A percentile compares a stretch with the other conserved stretches of the same genome.
These are phyloP conservation scores for Nerophis ophidion DNA, from an alignment of 2,113 vertebrate genomes.

Conservation along the genomic window DNA sequence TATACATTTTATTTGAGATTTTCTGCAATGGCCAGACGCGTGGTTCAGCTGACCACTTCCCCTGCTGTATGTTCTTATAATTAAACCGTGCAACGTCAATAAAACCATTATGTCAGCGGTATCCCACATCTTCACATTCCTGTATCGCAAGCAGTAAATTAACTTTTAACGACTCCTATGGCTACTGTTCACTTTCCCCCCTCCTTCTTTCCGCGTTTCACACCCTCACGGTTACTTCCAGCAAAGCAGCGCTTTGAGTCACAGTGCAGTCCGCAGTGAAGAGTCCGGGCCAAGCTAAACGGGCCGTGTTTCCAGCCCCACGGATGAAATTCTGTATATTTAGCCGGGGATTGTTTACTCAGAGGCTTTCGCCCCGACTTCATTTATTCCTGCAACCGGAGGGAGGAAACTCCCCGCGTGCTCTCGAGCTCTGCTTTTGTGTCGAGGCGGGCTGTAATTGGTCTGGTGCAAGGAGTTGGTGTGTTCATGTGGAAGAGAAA, in stretches of 20 bases:
- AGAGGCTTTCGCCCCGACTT: conserved; percentile 36
- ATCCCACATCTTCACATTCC: neutral
- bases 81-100: neutral
- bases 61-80: neutral
- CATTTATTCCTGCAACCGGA: conserved; percentile 31
- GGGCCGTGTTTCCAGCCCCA: conserved; percentile 37
- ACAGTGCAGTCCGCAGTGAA: conserved; percentile 25
- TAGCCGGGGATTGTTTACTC: conserved; percentile 58
- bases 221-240: conserved; percentile 27
- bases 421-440: conserved; percentile 32
- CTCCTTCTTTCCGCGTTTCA: conserved; percentile 11
- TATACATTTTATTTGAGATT: neutral
- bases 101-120: neutral
- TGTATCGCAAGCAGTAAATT: neutral
- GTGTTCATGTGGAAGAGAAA: conserved; percentile 47
- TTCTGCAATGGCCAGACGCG: neutral
- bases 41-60: neutral
- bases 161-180: conserved; percentile 22
- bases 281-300: conserved; percentile 24
- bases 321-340: conserved; percentile 63
- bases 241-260: conserved; percentile 35
- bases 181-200: conserved; percentile 5
- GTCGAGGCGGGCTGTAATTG: conserved; percentile 51
- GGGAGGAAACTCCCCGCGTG: conserved; percentile 48
- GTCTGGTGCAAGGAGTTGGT: conserved; percentile 42